Evolutionary conservation across 2,888 invertebrate genomes (phyloP).

Genomic region (Papilio demoleus): DNA sequence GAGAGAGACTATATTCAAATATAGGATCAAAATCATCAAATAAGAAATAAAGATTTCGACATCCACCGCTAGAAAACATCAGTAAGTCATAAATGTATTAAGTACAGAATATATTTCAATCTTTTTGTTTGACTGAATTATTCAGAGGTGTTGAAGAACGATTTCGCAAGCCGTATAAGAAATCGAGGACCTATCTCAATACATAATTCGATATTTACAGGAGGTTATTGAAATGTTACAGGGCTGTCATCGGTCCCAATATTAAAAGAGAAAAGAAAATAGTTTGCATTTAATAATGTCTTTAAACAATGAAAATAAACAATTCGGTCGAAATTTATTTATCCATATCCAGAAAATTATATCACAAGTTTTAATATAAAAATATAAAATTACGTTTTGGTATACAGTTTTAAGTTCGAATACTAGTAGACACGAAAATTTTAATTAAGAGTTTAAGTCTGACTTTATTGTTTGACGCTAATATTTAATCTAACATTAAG

Average conservation of each 20-base stretch:
- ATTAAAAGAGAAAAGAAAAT: neutral
- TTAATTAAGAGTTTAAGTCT: too few relatives aligned
- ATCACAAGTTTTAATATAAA: too few relatives aligned
- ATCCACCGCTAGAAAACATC: neutral
- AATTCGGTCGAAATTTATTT: too few relatives aligned
- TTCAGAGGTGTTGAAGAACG: conserved; percentile 7
- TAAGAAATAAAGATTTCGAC: neutral
- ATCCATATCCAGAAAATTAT: too few relatives aligned
- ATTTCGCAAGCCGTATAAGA: conserved; percentile 19
- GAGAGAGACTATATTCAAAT: too few relatives aligned
- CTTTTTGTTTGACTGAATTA: conserved; percentile 18
- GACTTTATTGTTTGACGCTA: too few relatives aligned
- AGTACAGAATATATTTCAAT: conserved; percentile 10
- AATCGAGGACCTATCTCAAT: conserved; percentile 23
- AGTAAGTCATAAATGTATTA: conserved; percentile 1
- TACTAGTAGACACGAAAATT: too few relatives aligned
- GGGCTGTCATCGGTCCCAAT: conserved; percentile 37
- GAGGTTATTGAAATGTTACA: conserved; percentile 33
- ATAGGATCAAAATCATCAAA: neutral
- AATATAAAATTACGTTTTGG: too few relatives aligned
- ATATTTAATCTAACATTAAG: too few relatives aligned
- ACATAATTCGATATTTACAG: conserved; percentile 17
- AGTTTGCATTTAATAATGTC: neutral
- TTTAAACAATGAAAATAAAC: too few relatives aligned
- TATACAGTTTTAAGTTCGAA: too few relatives aligned